Evolutionary conservation across 2,113 vertebrate species (phyloP), one percentile per base, ranked within the genome.

Genomic region (Mormyrus iriodes): DNA sequence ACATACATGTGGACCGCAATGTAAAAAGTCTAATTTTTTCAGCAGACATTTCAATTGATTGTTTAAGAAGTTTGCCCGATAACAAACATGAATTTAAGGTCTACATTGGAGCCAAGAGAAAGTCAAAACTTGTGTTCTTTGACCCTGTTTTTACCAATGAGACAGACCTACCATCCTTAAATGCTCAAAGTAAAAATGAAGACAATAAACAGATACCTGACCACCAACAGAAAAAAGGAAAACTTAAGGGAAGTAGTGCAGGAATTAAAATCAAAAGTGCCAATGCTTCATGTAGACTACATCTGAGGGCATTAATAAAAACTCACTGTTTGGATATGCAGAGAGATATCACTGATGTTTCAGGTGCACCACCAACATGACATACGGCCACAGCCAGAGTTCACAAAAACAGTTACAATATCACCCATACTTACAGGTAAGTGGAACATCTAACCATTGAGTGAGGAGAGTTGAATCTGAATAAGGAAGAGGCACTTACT

Each of bases 401-500:
- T 35, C 73, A 79, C 73, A 76, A 3, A 76, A 39, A 2, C 31
- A 19, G 13, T 19, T 12, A 42, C 35, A 1, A 42, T 79, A 35
- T 79, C 48, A 27, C 44, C 44, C 4, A 85, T 27, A 13, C 48
- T 0, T 13, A 49, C 21, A 46, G 44, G 82, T 27, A 13, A 27
- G n/a, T 31, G 48, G 13, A 51, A 49, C 21, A 49, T 48, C 42
- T 85, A 13, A 4, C 83, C 35, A 1, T 85, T 31, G 48, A 39
- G 46, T 3, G 9, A 13, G 42, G 42, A 49, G 10, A 85, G 82
- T 10, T 4, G 19, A 85, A 49, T n/a, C 27, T 21, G 55, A 79
- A 53, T 21, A 8, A 24, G 84, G 55, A 65, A 39, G 87, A 85
- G 85, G 2, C 3, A 94, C 95, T 95, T 92, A 98, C 97, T 91